Conservation (phyloP, 2,888 invertebrate genomes). For the Catotricha subobsoleta region DNA sequence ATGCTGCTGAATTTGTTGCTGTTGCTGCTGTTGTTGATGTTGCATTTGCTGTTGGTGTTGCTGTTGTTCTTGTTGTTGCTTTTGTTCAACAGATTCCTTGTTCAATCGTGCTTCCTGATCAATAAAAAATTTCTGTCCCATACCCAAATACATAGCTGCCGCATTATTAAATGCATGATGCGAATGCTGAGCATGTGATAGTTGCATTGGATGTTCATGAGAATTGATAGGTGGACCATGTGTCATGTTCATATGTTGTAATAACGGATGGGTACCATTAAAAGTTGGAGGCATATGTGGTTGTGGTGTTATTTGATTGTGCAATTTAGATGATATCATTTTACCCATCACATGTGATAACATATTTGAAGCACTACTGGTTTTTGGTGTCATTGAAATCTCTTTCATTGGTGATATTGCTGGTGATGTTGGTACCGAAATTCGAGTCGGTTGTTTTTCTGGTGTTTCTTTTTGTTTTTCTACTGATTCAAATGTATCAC, state of each 20-base stretch:
- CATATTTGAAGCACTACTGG: constrained; percentile 33
- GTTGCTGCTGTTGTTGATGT: constrained; percentile 35
- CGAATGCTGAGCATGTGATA: constrained; percentile 35
- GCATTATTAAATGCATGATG: constrained; percentile 44
- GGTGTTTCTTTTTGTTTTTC: constrained; percentile 10
- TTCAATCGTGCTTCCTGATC: constrained; percentile 63
- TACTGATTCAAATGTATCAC: constrained; percentile 39
- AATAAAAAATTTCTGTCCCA: constrained; percentile 58
- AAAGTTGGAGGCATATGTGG: constrained; percentile 40
- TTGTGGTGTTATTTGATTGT: constrained; percentile 28
- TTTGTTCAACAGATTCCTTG: constrained; percentile 41
- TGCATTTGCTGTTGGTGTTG: constrained; percentile 33
- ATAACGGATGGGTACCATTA: constrained; percentile 37
- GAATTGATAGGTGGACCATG: constrained; percentile 15
- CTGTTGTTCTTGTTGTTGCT: constrained; percentile 34
- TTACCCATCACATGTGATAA: constrained; percentile 46
- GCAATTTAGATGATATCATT: constrained; percentile 45
- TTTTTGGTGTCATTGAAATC: constrained; percentile 14
- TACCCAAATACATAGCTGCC: constrained; percentile 56
- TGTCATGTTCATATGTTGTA: constrained; percentile 35
- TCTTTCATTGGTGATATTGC: constrained; percentile 15
- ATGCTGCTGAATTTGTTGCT: constrained; percentile 32
- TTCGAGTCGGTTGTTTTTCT: background rate
- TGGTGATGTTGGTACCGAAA: constrained; percentile 14
- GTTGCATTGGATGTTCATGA: constrained; percentile 20